phyloP scores from a whole-genome alignment of 2,797 vertebrate species.

The Sebastes hubbsi region DNA sequence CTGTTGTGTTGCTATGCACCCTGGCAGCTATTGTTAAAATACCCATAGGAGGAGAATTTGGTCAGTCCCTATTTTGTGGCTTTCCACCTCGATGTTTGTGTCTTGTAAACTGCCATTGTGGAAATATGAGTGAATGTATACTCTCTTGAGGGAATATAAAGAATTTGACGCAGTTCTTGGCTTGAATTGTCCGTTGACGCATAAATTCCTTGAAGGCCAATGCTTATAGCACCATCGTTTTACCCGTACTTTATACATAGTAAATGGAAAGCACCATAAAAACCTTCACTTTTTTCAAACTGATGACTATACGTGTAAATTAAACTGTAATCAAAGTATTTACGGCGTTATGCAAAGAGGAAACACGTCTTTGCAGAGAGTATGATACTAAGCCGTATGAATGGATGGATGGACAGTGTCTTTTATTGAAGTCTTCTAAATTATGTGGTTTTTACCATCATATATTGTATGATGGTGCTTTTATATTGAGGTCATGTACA shows the following conservation, averaged over 20 bases:
- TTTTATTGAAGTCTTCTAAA: background rate
- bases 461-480: background rate
- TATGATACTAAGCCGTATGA: background rate
- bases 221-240: background rate
- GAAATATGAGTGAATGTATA: slow-evolving; percentile 17
- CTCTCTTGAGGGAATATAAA: slow-evolving; percentile 4
- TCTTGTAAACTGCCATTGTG: slow-evolving; percentile 36
- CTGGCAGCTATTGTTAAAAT: slow-evolving; percentile 44
- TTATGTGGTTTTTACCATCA: background rate
- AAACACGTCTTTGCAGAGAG: background rate
- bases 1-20: slow-evolving; percentile 46
- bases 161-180: background rate
- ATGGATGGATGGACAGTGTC: background rate
- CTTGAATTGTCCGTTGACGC: slow-evolving; percentile 4
- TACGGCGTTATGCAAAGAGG: background rate
- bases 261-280: background rate
- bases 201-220: slow-evolving; percentile 9
- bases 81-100: slow-evolving; percentile 33
- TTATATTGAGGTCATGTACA: background rate
- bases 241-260: background rate
- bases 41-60: background rate
- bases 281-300: background rate
- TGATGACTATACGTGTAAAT: background rate
- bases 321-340: background rate
- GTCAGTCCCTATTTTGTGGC: slow-evolving; percentile 25